Conservation (phyloP, 1,140 invertebrate species). For the Thaumatotibia leucotreta region DNA sequence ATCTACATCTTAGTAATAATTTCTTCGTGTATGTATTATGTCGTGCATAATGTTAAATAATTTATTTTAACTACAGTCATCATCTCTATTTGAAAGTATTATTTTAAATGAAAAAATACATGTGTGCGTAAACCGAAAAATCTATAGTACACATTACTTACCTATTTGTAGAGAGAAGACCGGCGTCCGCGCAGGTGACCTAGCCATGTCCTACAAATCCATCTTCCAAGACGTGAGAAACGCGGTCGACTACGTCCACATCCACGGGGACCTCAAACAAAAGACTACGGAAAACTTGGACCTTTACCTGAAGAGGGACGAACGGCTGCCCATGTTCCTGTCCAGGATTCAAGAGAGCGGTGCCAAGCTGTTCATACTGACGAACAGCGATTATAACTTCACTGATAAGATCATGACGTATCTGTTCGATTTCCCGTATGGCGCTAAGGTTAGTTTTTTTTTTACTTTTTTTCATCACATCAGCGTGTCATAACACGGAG, state of each 20-base stretch:
- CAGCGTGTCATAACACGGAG: too few species aligned
- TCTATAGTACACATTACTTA: conserved; percentile 20
- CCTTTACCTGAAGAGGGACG: conserved; percentile 96
- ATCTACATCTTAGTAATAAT: too few species aligned
- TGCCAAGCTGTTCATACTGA: conserved; percentile 96
- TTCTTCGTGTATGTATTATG: too few species aligned
- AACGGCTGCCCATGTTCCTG: conserved; percentile 91
- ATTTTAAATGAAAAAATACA: too few species aligned
- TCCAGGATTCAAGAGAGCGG: conserved; percentile 92
- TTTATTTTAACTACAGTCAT: too few species aligned
- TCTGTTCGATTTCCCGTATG: conserved; percentile 93
- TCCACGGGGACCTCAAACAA: conserved; percentile 92
- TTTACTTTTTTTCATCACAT: too few species aligned
- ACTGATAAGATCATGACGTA: conserved; percentile 98
- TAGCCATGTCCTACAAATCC: conserved; percentile 98
- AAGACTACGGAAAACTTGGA: conserved; percentile 93
- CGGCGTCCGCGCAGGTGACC: conserved; percentile 94
- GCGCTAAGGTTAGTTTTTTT: conserved; percentile 84
- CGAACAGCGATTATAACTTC: conserved; percentile 98
- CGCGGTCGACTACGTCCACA: conserved; percentile 94
- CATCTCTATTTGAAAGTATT: too few species aligned
- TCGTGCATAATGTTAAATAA: too few species aligned
- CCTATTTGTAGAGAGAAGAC: conserved; percentile 80
- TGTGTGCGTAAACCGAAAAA: conserved; percentile 11
- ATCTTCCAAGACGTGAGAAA: conserved; percentile 97